These are phyloP conservation scores for Dryas iulia DNA, from an alignment of 1,140 invertebrate genomes.

Conservation along the genomic window DNA sequence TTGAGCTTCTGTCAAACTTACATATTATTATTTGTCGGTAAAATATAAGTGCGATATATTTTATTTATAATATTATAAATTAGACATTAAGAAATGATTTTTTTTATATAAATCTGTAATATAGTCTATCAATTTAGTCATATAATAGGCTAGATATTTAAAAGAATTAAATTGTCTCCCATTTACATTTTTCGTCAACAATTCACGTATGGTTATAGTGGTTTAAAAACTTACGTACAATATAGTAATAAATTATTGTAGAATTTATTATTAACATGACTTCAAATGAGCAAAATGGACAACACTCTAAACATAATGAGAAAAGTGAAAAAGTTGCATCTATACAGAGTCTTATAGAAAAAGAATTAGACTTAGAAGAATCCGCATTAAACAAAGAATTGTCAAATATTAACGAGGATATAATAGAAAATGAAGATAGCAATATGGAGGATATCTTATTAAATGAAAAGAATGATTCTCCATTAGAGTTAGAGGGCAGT, in stretches of 20 bases:
- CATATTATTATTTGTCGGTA: not conserved
- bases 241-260: not conserved
- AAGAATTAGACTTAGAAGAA: not conserved
- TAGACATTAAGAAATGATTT: not conserved
- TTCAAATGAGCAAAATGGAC: not conserved
- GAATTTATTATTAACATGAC: not conserved
- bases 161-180: too few species aligned
- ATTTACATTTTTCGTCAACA: too few species aligned
- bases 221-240: not conserved
- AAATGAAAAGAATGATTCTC: not conserved
- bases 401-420: not conserved
- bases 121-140: too few species aligned
- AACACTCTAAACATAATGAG: not conserved
- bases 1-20: not conserved
- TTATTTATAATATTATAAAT: not conserved
- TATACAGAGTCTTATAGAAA: constrained; percentile 1
- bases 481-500: constrained; percentile 12
- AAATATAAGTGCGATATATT: not conserved
- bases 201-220: not conserved
- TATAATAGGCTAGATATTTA: too few species aligned
- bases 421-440: not conserved
- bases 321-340: not conserved
- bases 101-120: not conserved
- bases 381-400: not conserved
- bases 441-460: not conserved